Percentiles rank a stretch among this genome's conserved stretches.
Evolutionary conservation across 2,888 invertebrate species (phyloP).

Genomic region (Lottia gigantea): DNA sequence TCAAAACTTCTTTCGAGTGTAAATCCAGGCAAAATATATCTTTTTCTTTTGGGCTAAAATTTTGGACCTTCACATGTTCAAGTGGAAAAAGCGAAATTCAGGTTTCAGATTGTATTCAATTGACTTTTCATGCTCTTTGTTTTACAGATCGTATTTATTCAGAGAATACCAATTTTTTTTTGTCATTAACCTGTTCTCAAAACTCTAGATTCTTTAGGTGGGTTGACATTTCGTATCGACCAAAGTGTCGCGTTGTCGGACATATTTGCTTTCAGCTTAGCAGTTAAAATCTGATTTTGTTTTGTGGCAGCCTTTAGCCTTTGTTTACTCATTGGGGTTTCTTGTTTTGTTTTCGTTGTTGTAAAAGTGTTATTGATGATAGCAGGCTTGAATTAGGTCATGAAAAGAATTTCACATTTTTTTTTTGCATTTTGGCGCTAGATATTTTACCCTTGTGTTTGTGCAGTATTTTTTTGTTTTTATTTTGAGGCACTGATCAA

Average conservation of each 20-base stretch:
- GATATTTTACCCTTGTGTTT: too few relatives aligned
- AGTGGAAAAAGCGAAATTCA: too few relatives aligned
- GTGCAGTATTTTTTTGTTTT: too few relatives aligned
- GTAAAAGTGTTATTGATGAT: not conserved
- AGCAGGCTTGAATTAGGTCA: constrained; percentile 3
- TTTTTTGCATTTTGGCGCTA: too few relatives aligned
- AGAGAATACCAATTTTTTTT: not conserved
- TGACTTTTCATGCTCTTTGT: too few relatives aligned
- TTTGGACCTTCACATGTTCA: too few relatives aligned
- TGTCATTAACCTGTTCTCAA: not conserved
- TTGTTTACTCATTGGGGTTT: not conserved
- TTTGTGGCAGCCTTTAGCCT: constrained; percentile 8
- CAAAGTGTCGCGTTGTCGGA: constrained; percentile 2
- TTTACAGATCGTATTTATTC: not conserved
- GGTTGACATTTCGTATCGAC: constrained; percentile 7
- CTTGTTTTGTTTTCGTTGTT: constrained; percentile 8
- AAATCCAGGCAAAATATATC: too few relatives aligned
- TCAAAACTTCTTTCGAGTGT: too few relatives aligned
- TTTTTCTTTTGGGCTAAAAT: too few relatives aligned
- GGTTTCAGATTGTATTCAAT: too few relatives aligned
- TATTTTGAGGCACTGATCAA: too few relatives aligned
- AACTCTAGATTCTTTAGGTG: not conserved
- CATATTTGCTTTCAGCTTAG: constrained; percentile 9
- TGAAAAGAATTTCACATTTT: too few relatives aligned
- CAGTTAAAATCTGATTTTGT: constrained; percentile 8